These are phyloP conservation scores for Labeo calbasu DNA, from an alignment of 2,797 vertebrate genomes.

Conservation along the genomic window DNA sequence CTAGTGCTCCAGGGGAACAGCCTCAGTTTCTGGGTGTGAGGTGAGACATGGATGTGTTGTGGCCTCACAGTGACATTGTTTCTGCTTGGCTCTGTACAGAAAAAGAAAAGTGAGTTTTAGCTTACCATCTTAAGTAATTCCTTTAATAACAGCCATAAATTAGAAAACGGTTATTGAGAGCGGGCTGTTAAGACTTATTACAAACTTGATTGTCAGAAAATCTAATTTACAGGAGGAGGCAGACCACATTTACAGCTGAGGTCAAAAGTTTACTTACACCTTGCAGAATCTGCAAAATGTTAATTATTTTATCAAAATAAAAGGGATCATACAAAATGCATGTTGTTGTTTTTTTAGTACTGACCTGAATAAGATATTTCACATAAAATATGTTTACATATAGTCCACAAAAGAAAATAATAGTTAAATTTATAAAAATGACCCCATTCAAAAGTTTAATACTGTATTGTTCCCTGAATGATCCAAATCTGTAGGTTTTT, in stretches of 20 bases:
- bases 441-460: too few relatives aligned
- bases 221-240: background rate
- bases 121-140: background rate
- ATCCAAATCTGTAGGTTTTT: too few relatives aligned
- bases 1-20: conserved; percentile 93
- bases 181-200: background rate
- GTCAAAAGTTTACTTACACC: too few relatives aligned
- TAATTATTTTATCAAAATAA: too few relatives aligned
- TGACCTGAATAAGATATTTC: too few relatives aligned
- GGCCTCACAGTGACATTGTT: background rate
- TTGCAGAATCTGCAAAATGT: too few relatives aligned
- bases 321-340: too few relatives aligned
- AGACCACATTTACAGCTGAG: background rate
- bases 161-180: background rate
- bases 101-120: background rate
- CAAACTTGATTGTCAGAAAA: background rate
- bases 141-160: background rate
- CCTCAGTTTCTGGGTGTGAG: conserved; percentile 96
- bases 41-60: conserved; percentile 67
- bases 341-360: too few relatives aligned
- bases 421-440: too few relatives aligned
- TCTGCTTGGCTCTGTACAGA: background rate
- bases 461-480: too few relatives aligned
- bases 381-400: too few relatives aligned
- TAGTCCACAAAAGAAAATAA: too few relatives aligned